phyloP scores from a whole-genome alignment of 2,113 vertebrate species.

The Silurus meridionalis region DNA sequence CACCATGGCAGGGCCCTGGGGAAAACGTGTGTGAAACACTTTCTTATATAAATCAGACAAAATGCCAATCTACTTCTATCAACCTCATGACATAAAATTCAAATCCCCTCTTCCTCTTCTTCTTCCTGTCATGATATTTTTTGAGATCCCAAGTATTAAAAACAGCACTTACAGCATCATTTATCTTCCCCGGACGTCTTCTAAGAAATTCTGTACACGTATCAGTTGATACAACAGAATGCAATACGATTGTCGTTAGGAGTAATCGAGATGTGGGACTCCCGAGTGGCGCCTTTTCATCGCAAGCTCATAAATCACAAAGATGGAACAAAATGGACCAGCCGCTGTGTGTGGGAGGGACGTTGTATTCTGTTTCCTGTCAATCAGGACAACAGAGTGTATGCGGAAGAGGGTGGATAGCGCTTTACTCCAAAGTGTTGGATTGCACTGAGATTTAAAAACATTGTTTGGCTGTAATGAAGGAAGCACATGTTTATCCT shows the following conservation, averaged over 20 bases:
- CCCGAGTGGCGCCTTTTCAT: no score
- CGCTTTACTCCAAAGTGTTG: neutral
- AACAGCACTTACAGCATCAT: no score
- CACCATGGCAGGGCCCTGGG: slow-evolving; percentile 17
- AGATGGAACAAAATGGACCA: neutral
- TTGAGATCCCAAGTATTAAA: neutral
- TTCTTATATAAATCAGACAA: neutral
- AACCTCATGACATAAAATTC: neutral
- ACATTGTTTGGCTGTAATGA: neutral
- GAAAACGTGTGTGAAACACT: slow-evolving; percentile 13
- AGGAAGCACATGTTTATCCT: neutral
- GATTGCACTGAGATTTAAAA: neutral
- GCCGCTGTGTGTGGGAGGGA: neutral
- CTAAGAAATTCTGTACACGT: neutral
- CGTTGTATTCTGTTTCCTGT: neutral
- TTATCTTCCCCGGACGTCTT: no score
- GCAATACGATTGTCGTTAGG: no score
- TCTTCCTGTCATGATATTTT: neutral
- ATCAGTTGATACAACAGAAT: no score
- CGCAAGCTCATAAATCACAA: no score
- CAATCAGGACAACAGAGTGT: neutral
- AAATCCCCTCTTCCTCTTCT: neutral
- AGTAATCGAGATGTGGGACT: no score
- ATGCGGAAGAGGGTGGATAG: neutral
- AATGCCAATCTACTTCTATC: neutral